Percentiles rank a stretch among this genome's conserved stretches.
Evolutionary conservation across 92 coral and sea anemone species (phyloP).

Genomic region (Palythoa grandis): DNA sequence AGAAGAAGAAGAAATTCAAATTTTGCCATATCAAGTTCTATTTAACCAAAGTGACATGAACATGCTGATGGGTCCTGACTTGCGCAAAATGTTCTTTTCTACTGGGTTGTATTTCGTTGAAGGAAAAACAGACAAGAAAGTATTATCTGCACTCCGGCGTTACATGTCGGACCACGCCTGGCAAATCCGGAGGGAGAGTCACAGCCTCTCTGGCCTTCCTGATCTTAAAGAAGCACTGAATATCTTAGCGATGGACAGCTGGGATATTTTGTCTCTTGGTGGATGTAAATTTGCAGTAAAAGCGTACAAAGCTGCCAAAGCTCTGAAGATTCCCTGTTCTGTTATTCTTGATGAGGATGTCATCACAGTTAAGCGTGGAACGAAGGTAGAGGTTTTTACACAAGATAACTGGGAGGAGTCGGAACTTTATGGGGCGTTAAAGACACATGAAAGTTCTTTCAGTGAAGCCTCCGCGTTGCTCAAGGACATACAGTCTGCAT

Average conservation of each 20-base stretch:
- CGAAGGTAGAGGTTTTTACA: background rate
- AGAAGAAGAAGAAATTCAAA: too few relatives aligned
- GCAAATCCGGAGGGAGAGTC: background rate
- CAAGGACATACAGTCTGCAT: background rate
- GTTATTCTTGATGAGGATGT: constrained; percentile 34
- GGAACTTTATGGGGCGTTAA: background rate
- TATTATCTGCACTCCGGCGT: constrained; percentile 15
- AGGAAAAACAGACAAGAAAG: constrained; percentile 33
- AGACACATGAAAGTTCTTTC: background rate
- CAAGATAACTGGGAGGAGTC: constrained; percentile 36
- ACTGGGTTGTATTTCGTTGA: constrained; percentile 41
- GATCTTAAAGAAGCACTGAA: constrained; percentile 9
- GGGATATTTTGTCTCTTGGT: constrained; percentile 33
- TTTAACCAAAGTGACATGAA: background rate
- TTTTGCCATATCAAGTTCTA: background rate
- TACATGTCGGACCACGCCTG: constrained; percentile 9
- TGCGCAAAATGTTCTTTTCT: constrained; percentile 33
- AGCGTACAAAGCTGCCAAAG: constrained; percentile 26
- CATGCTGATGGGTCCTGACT: constrained; percentile 12
- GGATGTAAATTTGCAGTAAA: constrained; percentile 31
- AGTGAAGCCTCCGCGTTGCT: background rate
- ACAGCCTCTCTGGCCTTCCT: background rate
- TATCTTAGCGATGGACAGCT: constrained; percentile 23
- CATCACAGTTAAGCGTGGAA: constrained; percentile 4
- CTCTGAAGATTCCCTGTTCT: constrained; percentile 23